A percentile compares a stretch with the other conserved stretches of the same genome.
Evolutionary conservation across 2,797 vertebrate species (phyloP).

Genomic region (Cuniculus paca): DNA sequence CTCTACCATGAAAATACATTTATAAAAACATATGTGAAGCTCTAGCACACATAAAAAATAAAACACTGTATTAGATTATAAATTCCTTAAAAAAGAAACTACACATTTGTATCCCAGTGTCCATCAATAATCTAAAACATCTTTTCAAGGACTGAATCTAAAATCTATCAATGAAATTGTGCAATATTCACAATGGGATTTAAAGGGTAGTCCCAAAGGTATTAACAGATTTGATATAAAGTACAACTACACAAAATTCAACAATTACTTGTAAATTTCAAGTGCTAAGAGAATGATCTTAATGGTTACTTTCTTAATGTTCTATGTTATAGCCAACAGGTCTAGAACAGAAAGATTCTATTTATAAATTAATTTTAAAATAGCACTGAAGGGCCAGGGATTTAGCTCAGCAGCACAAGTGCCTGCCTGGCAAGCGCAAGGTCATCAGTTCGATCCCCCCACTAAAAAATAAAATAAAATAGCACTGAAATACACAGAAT

Average conservation of each 20-base stretch:
- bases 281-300: conserved; percentile 58
- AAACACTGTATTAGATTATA: conserved; percentile 12
- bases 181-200: conserved; percentile 36
- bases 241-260: conserved; percentile 47
- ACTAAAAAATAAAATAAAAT: too few species aligned
- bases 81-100: conserved; percentile 60
- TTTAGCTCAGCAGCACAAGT: too few species aligned
- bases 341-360: conserved; percentile 63
- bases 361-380: conserved; percentile 54
- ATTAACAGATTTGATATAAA: conserved; percentile 30
- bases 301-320: conserved; percentile 61
- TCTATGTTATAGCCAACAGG: conserved; percentile 36
- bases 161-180: conserved; percentile 63
- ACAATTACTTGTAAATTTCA: conserved; percentile 66
- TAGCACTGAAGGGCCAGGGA: conserved; percentile 61
- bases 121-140: conserved; percentile 49
- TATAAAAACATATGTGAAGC: conserved; percentile 59
- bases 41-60: conserved; percentile 63
- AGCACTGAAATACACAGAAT: conserved; percentile 73
- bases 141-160: conserved; percentile 49
- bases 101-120: conserved; percentile 35
- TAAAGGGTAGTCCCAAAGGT: conserved; percentile 59
- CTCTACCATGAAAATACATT: conserved; percentile 56
- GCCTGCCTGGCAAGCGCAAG: too few species aligned
- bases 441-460: too few species aligned